Base-by-base conservation (phyloP, 2,888 invertebrate species). In the Zaprionus obscuricornis region DNA sequence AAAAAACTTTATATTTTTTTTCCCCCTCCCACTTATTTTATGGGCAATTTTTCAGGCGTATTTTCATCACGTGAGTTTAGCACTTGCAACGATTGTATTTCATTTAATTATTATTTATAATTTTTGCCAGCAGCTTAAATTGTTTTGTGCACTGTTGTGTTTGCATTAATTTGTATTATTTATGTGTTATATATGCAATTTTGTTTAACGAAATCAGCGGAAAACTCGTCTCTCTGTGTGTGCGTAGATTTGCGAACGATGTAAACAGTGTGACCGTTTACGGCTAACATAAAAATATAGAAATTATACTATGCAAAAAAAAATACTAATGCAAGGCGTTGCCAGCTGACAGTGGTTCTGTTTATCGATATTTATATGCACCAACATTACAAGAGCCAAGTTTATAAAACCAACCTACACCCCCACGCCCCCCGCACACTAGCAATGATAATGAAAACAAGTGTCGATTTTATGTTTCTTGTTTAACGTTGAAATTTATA, bases 11-110 rank as follows among this genome's bases (percentile, higher is more conserved):
- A n/a, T 50, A 42, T 52, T 68, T 46, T 31, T 52, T 47, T 40
- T 20, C 11, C 69, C 74, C 70, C 69, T 64, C 64, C 69, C 70
- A 74, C 59, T 55, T 62, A 51, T 74, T 66, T 43, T 66, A 73
- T 40, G 66, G 36, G 46, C 50, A 54, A 56, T 16, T 65, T 70
- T 83, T 71, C 60, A 59, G 62, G 50, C 69, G 60, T 55, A 66
- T 70, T 77, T 82, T 86, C 76, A 83, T 85, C 87, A 85, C 85
- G 85, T 81, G 81, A 74, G 73, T 72, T 70, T 50, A 7, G 34
- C 62, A 46, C 69, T 66, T 54, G 22, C 11, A 8, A 18, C 36
- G 36, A 42, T 8, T 17, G 11, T 24, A 37, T 52, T 45, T 2
- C 11, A 13, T 8, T 4, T 14, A 33, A 46, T 56, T 59, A 5